phyloP scores from a whole-genome alignment of 2,888 invertebrate genomes.

The Neria commutata region DNA sequence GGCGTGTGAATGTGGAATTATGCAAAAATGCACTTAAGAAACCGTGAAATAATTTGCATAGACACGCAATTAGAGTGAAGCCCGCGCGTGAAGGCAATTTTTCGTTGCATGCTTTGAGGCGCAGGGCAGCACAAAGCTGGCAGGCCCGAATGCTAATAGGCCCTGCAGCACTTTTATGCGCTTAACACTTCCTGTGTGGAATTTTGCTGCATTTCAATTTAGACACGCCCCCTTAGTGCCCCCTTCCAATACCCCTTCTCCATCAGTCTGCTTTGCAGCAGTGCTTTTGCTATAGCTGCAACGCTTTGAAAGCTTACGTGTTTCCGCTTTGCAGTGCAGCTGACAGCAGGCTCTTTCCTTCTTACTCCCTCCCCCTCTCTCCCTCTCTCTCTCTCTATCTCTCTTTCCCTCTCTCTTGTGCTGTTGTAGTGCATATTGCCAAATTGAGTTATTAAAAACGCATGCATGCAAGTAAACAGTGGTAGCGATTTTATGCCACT shows the following conservation, averaged over 20 bases:
- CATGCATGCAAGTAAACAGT: not conserved
- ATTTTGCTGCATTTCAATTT: not conserved
- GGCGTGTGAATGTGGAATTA: too few species aligned
- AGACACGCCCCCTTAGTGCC: too few species aligned
- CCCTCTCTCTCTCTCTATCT: not conserved
- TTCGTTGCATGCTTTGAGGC: constrained; percentile 24
- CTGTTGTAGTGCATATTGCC: too few species aligned
- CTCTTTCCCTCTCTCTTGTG: not conserved
- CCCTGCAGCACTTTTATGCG: constrained; percentile 2
- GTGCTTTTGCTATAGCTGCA: too few species aligned
- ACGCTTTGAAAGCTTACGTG: too few species aligned
- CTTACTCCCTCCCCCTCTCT: too few species aligned
- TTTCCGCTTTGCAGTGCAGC: too few species aligned
- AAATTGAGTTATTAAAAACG: constrained; percentile 15
- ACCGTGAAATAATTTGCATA: constrained; percentile 37
- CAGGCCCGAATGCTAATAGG: constrained; percentile 18
- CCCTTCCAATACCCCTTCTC: too few species aligned
- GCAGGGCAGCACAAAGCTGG: constrained; percentile 1
- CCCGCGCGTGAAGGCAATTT: constrained; percentile 10
- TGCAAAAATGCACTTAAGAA: constrained; percentile 40
- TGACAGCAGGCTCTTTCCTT: too few species aligned
- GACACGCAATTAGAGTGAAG: constrained; percentile 36
- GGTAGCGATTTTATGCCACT: not conserved
- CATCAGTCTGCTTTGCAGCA: too few species aligned
- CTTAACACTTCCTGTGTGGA: not conserved